Conservation (phyloP, 2,113 vertebrate species). For the Athene noctua region DNA sequence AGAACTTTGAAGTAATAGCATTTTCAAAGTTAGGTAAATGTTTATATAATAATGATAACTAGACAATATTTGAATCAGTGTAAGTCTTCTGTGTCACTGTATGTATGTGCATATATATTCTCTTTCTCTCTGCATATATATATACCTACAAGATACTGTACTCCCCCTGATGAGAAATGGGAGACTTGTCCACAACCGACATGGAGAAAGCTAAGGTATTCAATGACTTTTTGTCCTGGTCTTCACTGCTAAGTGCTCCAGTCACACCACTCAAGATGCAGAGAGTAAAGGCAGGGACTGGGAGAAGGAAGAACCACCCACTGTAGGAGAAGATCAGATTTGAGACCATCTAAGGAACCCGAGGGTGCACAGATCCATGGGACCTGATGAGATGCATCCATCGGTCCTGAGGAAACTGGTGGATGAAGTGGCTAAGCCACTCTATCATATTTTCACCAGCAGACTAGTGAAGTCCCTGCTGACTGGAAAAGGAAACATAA, state of each 20-base stretch:
- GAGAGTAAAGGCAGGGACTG: no score
- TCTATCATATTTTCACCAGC: no score
- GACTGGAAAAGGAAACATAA: background rate
- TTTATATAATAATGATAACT: background rate
- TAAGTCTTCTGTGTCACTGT: background rate
- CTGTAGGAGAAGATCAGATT: no score
- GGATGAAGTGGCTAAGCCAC: no score
- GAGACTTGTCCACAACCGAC: background rate
- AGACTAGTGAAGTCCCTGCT: no score
- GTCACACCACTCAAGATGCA: background rate
- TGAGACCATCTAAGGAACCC: no score
- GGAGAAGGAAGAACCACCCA: no score
- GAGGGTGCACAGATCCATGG: no score
- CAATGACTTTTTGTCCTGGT: background rate
- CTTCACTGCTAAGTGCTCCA: background rate
- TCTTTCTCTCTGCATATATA: no score
- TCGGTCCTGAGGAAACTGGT: no score
- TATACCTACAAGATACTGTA: background rate
- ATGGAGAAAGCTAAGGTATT: no score
- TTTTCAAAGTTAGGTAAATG: background rate
- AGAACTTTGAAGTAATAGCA: background rate
- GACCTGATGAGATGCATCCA: no score
- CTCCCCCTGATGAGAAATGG: fast-evolving
- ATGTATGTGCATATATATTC: background rate
- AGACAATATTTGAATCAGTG: background rate